Conservation (phyloP, 2,113 vertebrate genomes). For the Equus quagga region DNA sequence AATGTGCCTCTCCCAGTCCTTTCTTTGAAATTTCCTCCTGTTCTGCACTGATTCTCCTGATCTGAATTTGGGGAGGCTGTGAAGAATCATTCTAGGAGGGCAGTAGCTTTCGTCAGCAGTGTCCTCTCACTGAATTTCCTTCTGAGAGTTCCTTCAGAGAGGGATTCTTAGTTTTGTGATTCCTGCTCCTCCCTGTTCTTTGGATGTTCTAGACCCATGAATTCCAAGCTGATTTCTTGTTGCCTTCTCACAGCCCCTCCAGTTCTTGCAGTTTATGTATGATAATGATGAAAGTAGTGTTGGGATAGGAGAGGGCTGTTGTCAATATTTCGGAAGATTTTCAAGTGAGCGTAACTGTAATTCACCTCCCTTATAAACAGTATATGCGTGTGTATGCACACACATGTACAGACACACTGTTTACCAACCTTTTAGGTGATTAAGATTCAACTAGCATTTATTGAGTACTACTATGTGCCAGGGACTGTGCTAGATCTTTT, state of each 20-base stretch:
- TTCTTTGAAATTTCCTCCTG: neutral
- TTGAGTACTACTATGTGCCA: neutral
- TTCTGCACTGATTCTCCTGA: neutral
- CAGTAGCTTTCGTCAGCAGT: neutral
- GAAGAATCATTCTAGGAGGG: neutral
- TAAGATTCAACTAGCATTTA: conserved; percentile 13
- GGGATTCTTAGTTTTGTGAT: neutral
- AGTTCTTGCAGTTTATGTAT: neutral
- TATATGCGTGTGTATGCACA: neutral
- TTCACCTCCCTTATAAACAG: neutral
- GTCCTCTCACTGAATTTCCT: neutral
- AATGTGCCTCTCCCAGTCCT: neutral
- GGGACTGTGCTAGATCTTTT: neutral
- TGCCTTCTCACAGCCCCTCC: neutral
- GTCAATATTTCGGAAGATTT: conserved; percentile 13
- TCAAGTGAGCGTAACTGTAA: neutral
- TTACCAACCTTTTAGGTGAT: conserved; percentile 13
- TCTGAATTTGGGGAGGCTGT: neutral
- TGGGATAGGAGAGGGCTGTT: neutral
- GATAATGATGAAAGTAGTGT: neutral
- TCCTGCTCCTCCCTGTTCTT: neutral
- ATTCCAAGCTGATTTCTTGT: conserved; percentile 7
- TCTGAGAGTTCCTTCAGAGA: neutral
- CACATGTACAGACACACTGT: neutral
- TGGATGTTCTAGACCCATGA: neutral